Evolutionary conservation across 2,797 vertebrate genomes (phyloP).

Genomic region (Chelonia mydas): DNA sequence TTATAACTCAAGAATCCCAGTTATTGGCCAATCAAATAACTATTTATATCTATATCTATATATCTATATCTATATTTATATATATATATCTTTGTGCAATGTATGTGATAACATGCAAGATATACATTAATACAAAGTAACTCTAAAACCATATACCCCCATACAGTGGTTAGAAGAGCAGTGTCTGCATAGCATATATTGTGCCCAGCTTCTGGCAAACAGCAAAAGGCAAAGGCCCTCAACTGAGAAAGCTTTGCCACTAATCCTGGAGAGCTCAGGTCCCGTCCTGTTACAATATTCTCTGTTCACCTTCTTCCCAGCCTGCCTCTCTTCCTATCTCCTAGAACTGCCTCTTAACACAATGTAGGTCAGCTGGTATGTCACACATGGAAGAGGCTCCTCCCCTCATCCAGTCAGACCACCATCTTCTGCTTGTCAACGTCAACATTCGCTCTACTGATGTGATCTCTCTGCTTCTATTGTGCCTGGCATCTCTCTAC

Average conservation of each 20-base stretch:
- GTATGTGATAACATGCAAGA: not conserved
- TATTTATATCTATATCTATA: not conserved
- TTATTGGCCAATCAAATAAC: not conserved
- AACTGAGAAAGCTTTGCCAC: not conserved
- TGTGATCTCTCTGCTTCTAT: not conserved
- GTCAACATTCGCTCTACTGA: not conserved
- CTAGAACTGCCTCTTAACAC: not conserved
- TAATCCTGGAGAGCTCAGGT: not conserved
- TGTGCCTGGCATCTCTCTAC: not conserved
- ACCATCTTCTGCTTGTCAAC: not conserved
- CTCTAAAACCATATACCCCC: rapidly evolving
- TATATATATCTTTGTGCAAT: not conserved
- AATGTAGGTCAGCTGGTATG: not conserved
- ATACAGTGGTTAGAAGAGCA: not conserved
- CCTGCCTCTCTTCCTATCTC: not conserved
- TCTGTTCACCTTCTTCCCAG: not conserved
- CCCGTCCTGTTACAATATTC: not conserved
- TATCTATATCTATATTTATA: too few relatives aligned
- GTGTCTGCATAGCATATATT: not conserved
- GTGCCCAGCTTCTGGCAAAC: not conserved
- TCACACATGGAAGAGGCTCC: not conserved
- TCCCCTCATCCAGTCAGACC: not conserved
- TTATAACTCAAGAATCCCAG: not conserved
- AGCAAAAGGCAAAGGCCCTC: not conserved
- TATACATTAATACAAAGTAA: not conserved